Base-by-base conservation (phyloP, 2,888 invertebrate genomes). In the Eudasyphora cyanicolor region DNA sequence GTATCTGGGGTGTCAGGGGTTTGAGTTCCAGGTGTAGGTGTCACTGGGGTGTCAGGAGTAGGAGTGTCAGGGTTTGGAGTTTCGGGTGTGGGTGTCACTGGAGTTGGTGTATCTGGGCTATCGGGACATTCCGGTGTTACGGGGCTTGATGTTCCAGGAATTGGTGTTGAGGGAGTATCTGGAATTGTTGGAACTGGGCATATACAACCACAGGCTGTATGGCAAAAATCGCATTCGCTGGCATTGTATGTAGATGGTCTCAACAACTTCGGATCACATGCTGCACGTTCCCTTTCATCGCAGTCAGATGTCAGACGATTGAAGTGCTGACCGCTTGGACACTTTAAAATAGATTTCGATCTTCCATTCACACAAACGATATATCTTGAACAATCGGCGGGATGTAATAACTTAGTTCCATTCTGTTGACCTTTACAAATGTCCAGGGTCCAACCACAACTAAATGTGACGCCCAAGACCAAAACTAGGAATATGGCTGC, bases 281-380 rank as follows among this genome's bases (percentile, higher is more conserved):
- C 76, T 0, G 76, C 76, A 12, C 3, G 21, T 21, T 42, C 45
- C 1, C 19, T 21, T 14, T 17, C 19, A n/a, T 45, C 57, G 14
- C 76, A 76, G 6, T 14, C 19, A 5, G 64, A 54, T n/a, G 69
- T 45, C 35, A 69, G 29, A 0, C 76, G 69, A 60, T 76, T 76
- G 17, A 76, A 76, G 19, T 76, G 76, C 3, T 12, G 17, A 8
- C 57, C 69, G 0, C 1, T 5, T 5, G 24, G 19, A 54, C 76
- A 76, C 6, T 17, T 57, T 10, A 38, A 1, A 12, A 76, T 45
- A 0, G n/a, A 12, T 12, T 27, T 42, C 1, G 57, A 57, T 27
- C 2, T 24, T 7, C 54, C 76, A 45, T 17, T 14, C 14, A 12
- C 2, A 27, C 76, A 76, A 8, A 76, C 57, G 35, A 76, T 67